Base-by-base conservation (phyloP, 2,888 invertebrate species). In the Dasysyrphus albostriatus region DNA sequence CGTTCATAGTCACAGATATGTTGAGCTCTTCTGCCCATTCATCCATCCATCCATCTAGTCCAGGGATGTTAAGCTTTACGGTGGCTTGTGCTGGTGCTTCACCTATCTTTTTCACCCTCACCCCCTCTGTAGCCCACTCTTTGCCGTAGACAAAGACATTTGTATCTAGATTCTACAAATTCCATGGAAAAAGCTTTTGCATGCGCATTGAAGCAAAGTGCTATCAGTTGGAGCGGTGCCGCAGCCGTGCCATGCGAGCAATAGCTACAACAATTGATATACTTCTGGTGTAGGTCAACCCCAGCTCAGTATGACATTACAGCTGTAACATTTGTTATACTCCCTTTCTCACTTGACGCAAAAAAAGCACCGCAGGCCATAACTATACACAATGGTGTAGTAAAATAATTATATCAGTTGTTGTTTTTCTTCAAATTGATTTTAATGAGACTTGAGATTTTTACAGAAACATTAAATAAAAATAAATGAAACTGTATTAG, bases 271-370 rank as follows among this genome's bases (percentile, higher is more conserved):
- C 80, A 79, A 79, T 79, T 72, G 51, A 59, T 78, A 83, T 75
- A 79, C 42, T 87, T 79, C 87, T 87, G 87, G 87, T 87, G 87
- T 87, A 87, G 87, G 83, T 87, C 87, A 87, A 87, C 83, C 83
- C 79, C 78, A 83, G 59, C 65, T 65, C 65, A 9, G 32, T 82
- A 70, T 78, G 70, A 63, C 83, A 78, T 49, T 65, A 74, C 70
- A 82, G 70, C 63, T 59, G 70, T 37, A 83, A 83, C 83, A 87
- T 78, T 81, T 72, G 70, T 72, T 51, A 47, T 32, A 6, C 42
- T 10, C 70, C 67, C 77, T 42, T 77, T 47, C 61, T 73, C 12
- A 29, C 6, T 51, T 73, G 49, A 29, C 32, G 19, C 16, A 49
- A 54, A 37, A 37, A 61, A 14, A 34, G 16, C 7, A 39, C 16